These are phyloP conservation scores for Struthio camelus DNA, from an alignment of 2,113 vertebrate species.

Conservation along the genomic window DNA sequence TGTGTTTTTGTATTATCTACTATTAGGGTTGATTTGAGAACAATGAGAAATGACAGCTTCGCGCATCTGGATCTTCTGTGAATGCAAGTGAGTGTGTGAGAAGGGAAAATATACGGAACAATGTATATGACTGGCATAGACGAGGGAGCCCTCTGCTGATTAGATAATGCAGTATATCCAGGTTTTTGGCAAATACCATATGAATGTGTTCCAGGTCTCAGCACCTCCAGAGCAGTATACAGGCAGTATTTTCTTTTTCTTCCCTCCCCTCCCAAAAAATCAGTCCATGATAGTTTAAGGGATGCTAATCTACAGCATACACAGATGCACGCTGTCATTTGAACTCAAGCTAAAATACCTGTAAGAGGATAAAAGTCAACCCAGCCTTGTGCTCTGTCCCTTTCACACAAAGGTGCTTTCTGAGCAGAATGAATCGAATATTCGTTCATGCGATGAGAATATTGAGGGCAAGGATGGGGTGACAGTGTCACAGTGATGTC, in stretches of 20 bases:
- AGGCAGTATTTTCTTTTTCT: fast-evolving
- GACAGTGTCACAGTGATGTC: no score
- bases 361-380: background rate
- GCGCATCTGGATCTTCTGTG: background rate
- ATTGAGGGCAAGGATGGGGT: background rate
- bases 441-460: constrained; percentile 3
- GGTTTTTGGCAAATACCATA: background rate
- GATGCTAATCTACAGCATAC: background rate
- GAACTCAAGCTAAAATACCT: constrained; percentile 13
- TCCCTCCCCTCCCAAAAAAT: background rate
- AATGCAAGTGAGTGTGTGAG: background rate
- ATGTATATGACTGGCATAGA: constrained; percentile 46
- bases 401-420: constrained; percentile 42
- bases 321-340: background rate
- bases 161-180: constrained; percentile 48
- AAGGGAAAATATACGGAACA: background rate
- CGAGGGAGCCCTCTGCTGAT: constrained; percentile 86
- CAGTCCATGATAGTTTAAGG: background rate
- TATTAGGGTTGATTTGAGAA: constrained; percentile 37
- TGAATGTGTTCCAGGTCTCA: background rate
- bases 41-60: constrained; percentile 33
- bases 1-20: background rate
- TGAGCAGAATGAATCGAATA: background rate
- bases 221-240: background rate
- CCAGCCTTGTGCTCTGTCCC: background rate